A percentile compares a stretch with the other conserved stretches of the same genome.
Evolutionary conservation across 1,140 invertebrate species (phyloP).

Genomic region (Zaprionus gabonicus): DNA sequence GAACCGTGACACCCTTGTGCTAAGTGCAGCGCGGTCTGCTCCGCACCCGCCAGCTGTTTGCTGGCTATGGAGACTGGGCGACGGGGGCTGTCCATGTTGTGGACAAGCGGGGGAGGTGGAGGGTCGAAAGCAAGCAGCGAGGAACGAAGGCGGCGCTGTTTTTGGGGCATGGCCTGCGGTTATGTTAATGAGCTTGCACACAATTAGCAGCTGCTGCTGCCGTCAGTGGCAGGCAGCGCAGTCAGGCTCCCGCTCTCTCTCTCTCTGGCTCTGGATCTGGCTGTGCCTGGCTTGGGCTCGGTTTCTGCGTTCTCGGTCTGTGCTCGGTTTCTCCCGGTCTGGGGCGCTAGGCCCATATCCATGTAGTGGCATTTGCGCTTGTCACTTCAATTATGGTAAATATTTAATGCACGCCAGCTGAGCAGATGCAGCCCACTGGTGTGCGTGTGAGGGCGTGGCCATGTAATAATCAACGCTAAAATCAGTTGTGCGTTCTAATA

Average conservation of each 20-base stretch:
- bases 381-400: conserved; percentile 83
- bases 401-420: conserved; percentile 69
- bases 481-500: conserved; percentile 79
- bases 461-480: conserved; percentile 78
- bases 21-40: conserved; percentile 37
- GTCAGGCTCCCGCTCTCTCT: background rate
- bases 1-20: conserved; percentile 48
- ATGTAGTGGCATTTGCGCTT: conserved; percentile 80
- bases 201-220: conserved; percentile 82
- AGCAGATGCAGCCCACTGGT: background rate
- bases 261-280: background rate
- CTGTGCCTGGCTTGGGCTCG: background rate
- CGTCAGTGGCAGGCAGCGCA: conserved; percentile 40
- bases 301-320: background rate
- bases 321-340: background rate
- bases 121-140: background rate
- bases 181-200: conserved; percentile 83
- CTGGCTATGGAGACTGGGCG: conserved; percentile 1
- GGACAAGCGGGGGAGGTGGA: background rate
- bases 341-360: conserved; percentile 35
- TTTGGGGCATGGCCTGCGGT: conserved; percentile 72
- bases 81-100: conserved; percentile 9
- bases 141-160: conserved; percentile 7
- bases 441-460: conserved; percentile 39
- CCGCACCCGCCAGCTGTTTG: conserved; percentile 47